phyloP scores from a whole-genome alignment of 2,888 invertebrate species.

The Nomada lathburiana region DNA sequence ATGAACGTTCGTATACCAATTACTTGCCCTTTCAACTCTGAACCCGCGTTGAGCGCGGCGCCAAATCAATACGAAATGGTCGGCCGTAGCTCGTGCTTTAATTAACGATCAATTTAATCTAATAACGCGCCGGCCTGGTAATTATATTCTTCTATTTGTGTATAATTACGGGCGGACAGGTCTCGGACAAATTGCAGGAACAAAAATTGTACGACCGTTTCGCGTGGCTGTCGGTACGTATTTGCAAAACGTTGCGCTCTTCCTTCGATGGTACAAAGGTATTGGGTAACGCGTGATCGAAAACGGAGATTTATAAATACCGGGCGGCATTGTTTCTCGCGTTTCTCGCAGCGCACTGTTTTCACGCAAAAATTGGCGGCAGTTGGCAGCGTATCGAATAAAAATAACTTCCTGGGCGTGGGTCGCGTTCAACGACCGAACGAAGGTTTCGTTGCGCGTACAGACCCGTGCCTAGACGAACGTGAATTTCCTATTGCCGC shows the following conservation, averaged over 20 bases:
- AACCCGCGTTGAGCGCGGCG: conserved; percentile 49
- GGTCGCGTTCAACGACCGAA: too few species aligned
- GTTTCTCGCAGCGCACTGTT: background rate
- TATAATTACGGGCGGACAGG: conserved; percentile 37
- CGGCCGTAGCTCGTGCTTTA: conserved; percentile 45
- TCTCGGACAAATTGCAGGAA: conserved; percentile 2
- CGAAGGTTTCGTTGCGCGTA: too few species aligned
- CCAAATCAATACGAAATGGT: conserved; percentile 57
- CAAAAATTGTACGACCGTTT: conserved; percentile 9
- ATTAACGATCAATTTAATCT: conserved; percentile 64
- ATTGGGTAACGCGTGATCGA: background rate
- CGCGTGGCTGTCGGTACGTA: background rate
- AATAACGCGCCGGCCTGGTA: conserved; percentile 45
- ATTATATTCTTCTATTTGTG: conserved; percentile 48
- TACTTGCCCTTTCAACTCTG: conserved; percentile 60
- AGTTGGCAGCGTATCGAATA: background rate
- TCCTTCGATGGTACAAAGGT: background rate
- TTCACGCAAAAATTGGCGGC: background rate
- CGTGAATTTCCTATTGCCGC: too few species aligned
- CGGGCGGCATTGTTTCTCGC: background rate
- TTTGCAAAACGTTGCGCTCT: background rate
- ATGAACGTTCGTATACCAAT: conserved; percentile 59
- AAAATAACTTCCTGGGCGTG: background rate
- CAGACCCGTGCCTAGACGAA: too few species aligned
- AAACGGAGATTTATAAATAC: background rate